These are phyloP conservation scores for Brachypalpus laphriformis DNA, from an alignment of 2,888 invertebrate genomes.

Conservation along the genomic window DNA sequence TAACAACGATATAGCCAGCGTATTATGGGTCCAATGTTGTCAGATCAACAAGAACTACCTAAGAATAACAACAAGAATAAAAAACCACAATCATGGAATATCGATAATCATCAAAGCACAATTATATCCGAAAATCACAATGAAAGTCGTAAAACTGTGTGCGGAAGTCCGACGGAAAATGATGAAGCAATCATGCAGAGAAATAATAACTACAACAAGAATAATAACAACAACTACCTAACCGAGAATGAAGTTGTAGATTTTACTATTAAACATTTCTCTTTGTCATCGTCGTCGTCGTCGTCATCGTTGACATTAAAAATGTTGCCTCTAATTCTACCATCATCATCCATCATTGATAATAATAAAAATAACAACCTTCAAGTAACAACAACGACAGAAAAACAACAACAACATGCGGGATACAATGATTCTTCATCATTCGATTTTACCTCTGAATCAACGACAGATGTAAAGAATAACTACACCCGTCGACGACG, in stretches of 20 bases:
- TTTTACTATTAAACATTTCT: not conserved
- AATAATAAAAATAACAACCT: slow-evolving; percentile 3
- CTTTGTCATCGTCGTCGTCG: slow-evolving; percentile 8
- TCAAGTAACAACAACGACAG: slow-evolving; percentile 29
- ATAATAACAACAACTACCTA: slow-evolving; percentile 37
- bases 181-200: slow-evolving; percentile 4
- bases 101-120: slow-evolving; percentile 39
- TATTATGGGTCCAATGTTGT: slow-evolving; percentile 77
- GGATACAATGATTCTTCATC: slow-evolving; percentile 15
- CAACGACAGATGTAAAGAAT: slow-evolving; percentile 50
- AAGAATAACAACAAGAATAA: slow-evolving; percentile 40
- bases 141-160: not conserved
- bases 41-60: slow-evolving; percentile 66
- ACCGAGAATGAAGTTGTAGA: slow-evolving; percentile 41
- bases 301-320: slow-evolving; percentile 34
- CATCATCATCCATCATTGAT: not conserved
- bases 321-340: slow-evolving; percentile 36
- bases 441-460: slow-evolving; percentile 32
- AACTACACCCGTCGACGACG: slow-evolving; percentile 81
- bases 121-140: not conserved
- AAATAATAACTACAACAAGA: too few species aligned
- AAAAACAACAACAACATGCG: slow-evolving; percentile 18
- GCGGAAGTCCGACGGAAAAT: not conserved
- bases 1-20: slow-evolving; percentile 73
- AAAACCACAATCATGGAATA: slow-evolving; percentile 54